phyloP scores from a whole-genome alignment of 2,113 vertebrate species.

The Sebastes fasciatus region DNA sequence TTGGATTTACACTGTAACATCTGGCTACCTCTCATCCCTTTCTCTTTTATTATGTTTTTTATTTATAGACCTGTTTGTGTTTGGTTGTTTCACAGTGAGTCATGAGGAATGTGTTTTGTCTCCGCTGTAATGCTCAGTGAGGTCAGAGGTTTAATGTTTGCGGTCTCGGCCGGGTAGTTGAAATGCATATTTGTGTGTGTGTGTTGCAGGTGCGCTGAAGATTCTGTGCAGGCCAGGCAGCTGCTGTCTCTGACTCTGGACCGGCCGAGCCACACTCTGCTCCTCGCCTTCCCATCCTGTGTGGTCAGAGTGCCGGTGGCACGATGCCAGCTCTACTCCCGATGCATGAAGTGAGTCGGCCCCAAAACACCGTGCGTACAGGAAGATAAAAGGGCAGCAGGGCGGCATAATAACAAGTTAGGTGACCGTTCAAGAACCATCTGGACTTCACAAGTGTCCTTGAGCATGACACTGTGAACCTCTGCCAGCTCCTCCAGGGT shows the following conservation, averaged over 20 bases:
- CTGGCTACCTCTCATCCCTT: not conserved
- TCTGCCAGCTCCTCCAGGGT: slow-evolving; percentile 12
- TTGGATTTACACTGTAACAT: slow-evolving; percentile 40
- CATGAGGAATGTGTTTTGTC: not conserved
- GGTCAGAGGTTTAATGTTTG: slow-evolving; percentile 51
- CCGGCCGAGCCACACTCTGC: slow-evolving; percentile 86
- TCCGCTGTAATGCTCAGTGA: slow-evolving; percentile 20
- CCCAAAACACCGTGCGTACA: accelerated
- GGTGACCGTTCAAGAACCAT: slow-evolving; percentile 32
- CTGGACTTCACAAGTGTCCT: slow-evolving; percentile 44
- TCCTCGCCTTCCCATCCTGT: slow-evolving; percentile 92
- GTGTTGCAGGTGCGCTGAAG: slow-evolving; percentile 87
- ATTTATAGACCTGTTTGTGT: slow-evolving; percentile 43
- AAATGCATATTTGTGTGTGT: slow-evolving; percentile 42
- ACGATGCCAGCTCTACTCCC: slow-evolving; percentile 93
- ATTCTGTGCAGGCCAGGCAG: slow-evolving; percentile 83
- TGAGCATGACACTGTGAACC: slow-evolving; percentile 22
- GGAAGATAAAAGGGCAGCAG: slow-evolving; percentile 23
- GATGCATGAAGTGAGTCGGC: slow-evolving; percentile 94
- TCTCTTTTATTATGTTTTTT: slow-evolving; percentile 32
- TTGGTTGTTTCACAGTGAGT: slow-evolving; percentile 36
- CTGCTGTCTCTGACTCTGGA: slow-evolving; percentile 93
- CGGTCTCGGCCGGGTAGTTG: slow-evolving; percentile 42
- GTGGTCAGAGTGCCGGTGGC: slow-evolving; percentile 92
- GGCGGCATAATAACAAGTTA: slow-evolving; percentile 19